A percentile compares a stretch with the other conserved stretches of the same genome.
Conservation (phyloP, 2,797 vertebrate species). For the Sebastes oblongus region DNA sequence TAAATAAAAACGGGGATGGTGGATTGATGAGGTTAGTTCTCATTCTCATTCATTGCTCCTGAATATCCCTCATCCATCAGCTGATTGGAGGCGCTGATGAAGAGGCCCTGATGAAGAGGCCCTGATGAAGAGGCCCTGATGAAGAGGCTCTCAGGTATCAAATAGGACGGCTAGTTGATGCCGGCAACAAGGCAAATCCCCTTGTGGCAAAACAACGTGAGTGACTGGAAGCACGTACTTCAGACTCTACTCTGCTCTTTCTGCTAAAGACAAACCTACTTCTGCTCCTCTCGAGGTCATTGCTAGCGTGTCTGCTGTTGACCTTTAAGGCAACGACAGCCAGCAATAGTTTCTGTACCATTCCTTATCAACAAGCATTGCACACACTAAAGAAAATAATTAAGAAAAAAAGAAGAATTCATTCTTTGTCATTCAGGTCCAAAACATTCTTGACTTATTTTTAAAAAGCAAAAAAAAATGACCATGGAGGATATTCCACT, state of each 20-base stretch:
- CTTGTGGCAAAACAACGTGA: not conserved
- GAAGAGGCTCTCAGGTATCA: not conserved
- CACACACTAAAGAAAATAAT: not conserved
- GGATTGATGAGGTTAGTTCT: constrained; percentile 18
- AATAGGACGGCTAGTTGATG: constrained; percentile 7
- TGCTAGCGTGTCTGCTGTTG: constrained; percentile 1
- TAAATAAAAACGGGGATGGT: not conserved
- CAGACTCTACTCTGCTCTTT: not conserved
- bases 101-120: constrained; percentile 34
- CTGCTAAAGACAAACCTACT: not conserved
- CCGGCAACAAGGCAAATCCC: not conserved
- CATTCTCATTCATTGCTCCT: constrained; percentile 27
- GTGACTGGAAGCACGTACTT: constrained; percentile 3
- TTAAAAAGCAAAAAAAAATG: constrained; percentile 8
- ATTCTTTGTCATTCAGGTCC: constrained; percentile 47
- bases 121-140: no score
- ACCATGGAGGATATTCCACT: not conserved
- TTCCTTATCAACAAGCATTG: not conserved
- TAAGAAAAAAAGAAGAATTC: not conserved
- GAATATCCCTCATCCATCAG: constrained; percentile 46
- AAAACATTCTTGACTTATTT: constrained; percentile 35
- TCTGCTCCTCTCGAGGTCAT: not conserved
- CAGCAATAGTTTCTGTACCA: not conserved
- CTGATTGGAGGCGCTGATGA: constrained; percentile 53
- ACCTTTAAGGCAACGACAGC: constrained; percentile 19